Evolutionary conservation across 2,888 invertebrate genomes (phyloP).

Genomic region (Hyposoter dolosus): DNA sequence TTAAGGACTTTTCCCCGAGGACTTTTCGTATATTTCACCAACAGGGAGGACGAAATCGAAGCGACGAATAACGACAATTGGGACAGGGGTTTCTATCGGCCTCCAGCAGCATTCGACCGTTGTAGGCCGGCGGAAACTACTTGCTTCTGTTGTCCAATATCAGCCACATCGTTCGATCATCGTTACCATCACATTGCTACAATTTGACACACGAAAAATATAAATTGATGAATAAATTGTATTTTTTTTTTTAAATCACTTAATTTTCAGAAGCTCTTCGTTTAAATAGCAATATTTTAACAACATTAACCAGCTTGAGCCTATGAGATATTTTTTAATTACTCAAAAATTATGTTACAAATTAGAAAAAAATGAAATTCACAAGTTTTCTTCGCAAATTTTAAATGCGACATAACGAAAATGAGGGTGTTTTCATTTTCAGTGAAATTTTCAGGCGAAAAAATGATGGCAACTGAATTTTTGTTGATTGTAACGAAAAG

Average conservation of each 20-base stretch:
- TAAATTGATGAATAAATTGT: not conserved
- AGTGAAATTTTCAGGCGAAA: not conserved
- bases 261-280: not conserved
- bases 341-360: no score
- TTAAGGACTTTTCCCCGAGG: conserved; percentile 6
- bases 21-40: conserved; percentile 14
- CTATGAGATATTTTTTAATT: no score
- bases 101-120: conserved; percentile 92
- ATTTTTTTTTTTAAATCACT: not conserved
- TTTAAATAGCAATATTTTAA: not conserved
- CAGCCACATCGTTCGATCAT: conserved; percentile 46
- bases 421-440: not conserved
- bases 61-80: conserved; percentile 73
- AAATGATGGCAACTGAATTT: not conserved
- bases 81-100: conserved; percentile 96
- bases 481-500: not conserved
- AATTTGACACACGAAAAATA: not conserved
- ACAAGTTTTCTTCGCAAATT: no score
- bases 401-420: not conserved
- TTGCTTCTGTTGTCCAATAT: conserved; percentile 87
- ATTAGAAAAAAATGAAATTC: no score
- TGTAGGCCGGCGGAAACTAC: conserved; percentile 98
- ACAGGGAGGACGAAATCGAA: not conserved
- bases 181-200: not conserved
- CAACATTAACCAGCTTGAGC: not conserved